phyloP scores from a whole-genome alignment of 2,113 vertebrate genomes.

The Prolemur simus region DNA sequence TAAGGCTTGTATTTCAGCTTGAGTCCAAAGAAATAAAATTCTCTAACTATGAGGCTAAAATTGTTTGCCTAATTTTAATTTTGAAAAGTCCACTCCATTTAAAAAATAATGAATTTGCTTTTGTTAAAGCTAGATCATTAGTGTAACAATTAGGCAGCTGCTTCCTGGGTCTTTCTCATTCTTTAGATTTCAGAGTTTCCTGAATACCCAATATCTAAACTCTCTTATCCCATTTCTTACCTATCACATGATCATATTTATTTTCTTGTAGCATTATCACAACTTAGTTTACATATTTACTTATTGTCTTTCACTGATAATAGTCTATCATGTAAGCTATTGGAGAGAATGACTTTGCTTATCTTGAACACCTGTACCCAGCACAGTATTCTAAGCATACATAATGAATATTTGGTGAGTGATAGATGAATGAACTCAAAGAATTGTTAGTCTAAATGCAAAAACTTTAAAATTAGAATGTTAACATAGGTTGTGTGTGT shows the following conservation, averaged over 20 bases:
- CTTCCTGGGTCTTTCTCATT: background rate
- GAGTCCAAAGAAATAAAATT: slow-evolving; percentile 70
- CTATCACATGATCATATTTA: background rate
- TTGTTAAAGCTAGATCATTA: slow-evolving; percentile 82
- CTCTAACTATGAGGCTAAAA: slow-evolving; percentile 71
- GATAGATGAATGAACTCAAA: background rate
- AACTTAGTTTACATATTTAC: slow-evolving; percentile 8
- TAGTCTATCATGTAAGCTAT: background rate
- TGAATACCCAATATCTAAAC: background rate
- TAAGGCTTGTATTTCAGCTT: slow-evolving; percentile 85
- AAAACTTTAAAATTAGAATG: slow-evolving; percentile 24
- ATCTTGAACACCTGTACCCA: background rate
- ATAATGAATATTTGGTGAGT: background rate
- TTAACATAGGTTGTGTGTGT: background rate
- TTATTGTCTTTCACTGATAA: background rate
- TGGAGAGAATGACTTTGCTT: background rate
- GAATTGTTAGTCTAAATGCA: background rate
- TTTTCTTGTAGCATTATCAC: background rate
- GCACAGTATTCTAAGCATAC: background rate
- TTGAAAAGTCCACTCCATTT: slow-evolving; percentile 81
- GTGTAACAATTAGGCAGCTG: slow-evolving; percentile 71
- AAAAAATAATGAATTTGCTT: slow-evolving; percentile 85
- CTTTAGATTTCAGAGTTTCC: slow-evolving; percentile 16
- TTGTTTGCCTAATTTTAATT: slow-evolving; percentile 82
- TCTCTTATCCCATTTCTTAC: background rate